phyloP scores from a whole-genome alignment of 1,140 invertebrate species.

The Bombus huntii region DNA sequence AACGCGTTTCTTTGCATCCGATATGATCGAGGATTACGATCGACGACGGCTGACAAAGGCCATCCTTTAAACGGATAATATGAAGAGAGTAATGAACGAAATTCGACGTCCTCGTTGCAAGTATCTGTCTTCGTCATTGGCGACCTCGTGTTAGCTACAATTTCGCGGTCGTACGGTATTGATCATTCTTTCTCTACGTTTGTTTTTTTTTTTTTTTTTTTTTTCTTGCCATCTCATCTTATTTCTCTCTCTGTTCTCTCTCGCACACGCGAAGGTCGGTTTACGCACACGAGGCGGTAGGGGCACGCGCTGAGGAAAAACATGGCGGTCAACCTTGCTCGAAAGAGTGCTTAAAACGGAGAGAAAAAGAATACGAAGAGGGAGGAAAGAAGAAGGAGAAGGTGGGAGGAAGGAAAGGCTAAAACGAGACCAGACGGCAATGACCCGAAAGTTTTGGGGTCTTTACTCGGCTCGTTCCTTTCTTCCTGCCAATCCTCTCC shows the following conservation, averaged over 20 bases:
- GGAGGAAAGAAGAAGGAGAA: conserved; percentile 62
- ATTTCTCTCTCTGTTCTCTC: conserved; percentile 31
- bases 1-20: background rate
- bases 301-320: conserved; percentile 64
- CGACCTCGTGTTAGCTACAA: conserved; percentile 45
- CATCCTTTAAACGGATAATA: conserved; percentile 49
- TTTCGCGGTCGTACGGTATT: conserved; percentile 45
- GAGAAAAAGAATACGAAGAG: conserved; percentile 56
- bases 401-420: conserved; percentile 64
- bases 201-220: background rate
- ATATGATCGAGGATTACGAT: background rate
- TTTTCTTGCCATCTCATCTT: background rate
- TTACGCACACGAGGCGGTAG: conserved; percentile 71
- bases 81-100: conserved; percentile 59
- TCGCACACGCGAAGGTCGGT: conserved; percentile 73
- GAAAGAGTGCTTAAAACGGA: conserved; percentile 71
- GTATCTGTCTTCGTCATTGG: conserved; percentile 40
- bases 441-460: conserved; percentile 75
- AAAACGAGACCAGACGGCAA: conserved; percentile 74
- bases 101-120: conserved; percentile 70
- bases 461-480: conserved; percentile 58
- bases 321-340: conserved; percentile 76
- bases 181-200: conserved; percentile 13
- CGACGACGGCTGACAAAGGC: conserved; percentile 24
- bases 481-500: conserved; percentile 59